A percentile compares a stretch with the other conserved stretches of the same genome.
Conservation (phyloP, 1,140 invertebrate species). For the Eurosta solidaginis region DNA sequence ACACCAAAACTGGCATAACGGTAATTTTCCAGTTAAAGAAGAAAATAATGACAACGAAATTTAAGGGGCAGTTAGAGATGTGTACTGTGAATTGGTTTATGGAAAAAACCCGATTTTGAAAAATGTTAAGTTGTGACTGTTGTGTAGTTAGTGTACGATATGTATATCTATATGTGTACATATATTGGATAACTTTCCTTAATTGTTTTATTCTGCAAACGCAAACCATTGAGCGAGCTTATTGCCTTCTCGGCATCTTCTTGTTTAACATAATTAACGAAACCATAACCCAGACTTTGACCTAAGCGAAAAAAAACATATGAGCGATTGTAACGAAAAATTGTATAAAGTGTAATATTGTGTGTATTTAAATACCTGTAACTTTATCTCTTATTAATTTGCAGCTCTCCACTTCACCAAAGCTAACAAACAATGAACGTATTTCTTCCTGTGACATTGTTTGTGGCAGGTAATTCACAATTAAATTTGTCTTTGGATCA, state of each 20-base stretch:
- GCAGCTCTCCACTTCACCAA: slow-evolving; percentile 98
- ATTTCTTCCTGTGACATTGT: slow-evolving; percentile 99
- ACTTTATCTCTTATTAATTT: slow-evolving; percentile 98
- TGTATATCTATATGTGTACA: not conserved
- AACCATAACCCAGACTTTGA: slow-evolving; percentile 98
- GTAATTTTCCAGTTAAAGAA: no score
- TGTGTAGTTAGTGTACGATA: not conserved
- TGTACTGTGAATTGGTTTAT: no score
- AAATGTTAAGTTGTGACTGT: no score
- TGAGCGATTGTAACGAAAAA: not conserved
- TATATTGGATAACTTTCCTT: slow-evolving; percentile 71
- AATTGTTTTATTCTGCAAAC: slow-evolving; percentile 98
- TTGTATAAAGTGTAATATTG: not conserved
- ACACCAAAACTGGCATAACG: no score
- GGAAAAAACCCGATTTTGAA: no score
- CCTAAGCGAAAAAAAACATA: slow-evolving; percentile 69
- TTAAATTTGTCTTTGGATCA: slow-evolving; percentile 96
- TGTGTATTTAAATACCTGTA: slow-evolving; percentile 70
- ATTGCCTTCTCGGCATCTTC: slow-evolving; percentile 99
- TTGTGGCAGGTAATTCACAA: slow-evolving; percentile 99
- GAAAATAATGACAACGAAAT: slow-evolving; percentile 17
- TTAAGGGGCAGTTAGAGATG: no score
- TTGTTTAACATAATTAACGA: slow-evolving; percentile 96
- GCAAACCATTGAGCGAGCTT: slow-evolving; percentile 93
- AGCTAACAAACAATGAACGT: slow-evolving; percentile 93